These are phyloP conservation scores for Digitonthophagus gazella DNA, from an alignment of 2,888 invertebrate genomes.

Conservation along the genomic window DNA sequence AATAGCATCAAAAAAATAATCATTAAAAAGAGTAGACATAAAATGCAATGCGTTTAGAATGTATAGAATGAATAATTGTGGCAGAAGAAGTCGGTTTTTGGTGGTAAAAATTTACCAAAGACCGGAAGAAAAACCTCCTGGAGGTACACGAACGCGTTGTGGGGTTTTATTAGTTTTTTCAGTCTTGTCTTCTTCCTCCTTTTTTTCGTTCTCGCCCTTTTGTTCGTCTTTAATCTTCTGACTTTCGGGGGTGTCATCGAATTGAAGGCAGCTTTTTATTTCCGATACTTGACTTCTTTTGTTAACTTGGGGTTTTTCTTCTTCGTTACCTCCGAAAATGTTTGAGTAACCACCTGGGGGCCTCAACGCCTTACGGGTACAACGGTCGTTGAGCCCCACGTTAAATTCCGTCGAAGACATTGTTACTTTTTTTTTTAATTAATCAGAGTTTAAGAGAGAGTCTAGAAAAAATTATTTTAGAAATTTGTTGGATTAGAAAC, in stretches of 20 bases:
- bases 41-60: too few species aligned
- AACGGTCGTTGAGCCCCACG: conserved; percentile 35
- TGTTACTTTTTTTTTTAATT: not conserved
- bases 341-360: conserved; percentile 53
- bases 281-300: conserved; percentile 15
- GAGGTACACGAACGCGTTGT: conserved; percentile 40
- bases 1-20: too few species aligned
- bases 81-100: too few species aligned
- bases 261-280: conserved; percentile 20
- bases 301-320: conserved; percentile 19
- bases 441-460: too few species aligned
- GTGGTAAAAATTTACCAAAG: conserved; percentile 36
- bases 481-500: too few species aligned
- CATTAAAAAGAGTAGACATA: too few species aligned
- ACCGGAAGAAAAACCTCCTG: conserved; percentile 44
- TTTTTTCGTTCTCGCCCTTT: conserved; percentile 20
- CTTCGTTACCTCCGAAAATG: conserved; percentile 42
- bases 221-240: conserved; percentile 10
- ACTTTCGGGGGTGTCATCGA: conserved; percentile 10
- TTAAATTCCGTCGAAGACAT: conserved; percentile 41
- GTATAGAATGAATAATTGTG: too few species aligned
- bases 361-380: conserved; percentile 45
- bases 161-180: conserved; percentile 18
- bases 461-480: too few species aligned
- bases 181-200: conserved; percentile 24